Base-by-base conservation (phyloP, 2,113 vertebrate species). In the Herpailurus yagouaroundi region DNA sequence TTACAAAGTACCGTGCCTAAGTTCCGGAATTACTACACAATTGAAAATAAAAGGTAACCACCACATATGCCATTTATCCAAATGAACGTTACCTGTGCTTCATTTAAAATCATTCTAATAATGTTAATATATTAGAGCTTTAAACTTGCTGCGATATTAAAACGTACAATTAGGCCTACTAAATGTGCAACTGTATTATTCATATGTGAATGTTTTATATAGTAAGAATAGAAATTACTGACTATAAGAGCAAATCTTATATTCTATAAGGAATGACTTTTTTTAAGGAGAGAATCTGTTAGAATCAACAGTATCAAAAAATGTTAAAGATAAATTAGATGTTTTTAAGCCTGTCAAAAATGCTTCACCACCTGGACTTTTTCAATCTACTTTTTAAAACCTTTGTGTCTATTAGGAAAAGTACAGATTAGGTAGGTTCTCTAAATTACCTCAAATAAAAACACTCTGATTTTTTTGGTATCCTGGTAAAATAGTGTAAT, bases 11-110 rank as follows among this genome's bases (percentile, higher is more conserved):
- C 1, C 31, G 41, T 92, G 73, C 38, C 21, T 69, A 92, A 33
- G 23, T 66, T 86, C 23, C 60, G 73, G 13, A 94, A 79, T 82
- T 73, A 87, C 16, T 79, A 64, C 5, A 87, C 23, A 92, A 96
- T 21, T 69, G 81, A 90, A 97, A 95, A 76, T 69, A 94, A 92
- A 90, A 90, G 88, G 31, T 89, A 86, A 90, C 41, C 23, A 38
- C 41, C 33, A 50, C 15, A 5, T 76, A 86, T 89, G 4, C 7
- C 38, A 92, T 66, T 91, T 96, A 76, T 50, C 25, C 69, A 97
- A 95, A 85, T 69, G 64, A 85, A 92, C 73, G 33, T 85, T n/a
- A 92, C 23, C 19, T 77, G 71, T 52, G 12, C 36, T 87, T 82
- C 91, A 94, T 81, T 94, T 73, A 76, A 84, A 96, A 12, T 73